Evolutionary conservation across 1,140 invertebrate genomes (phyloP).

Genomic region (Pseudomyrmex concolor): DNA sequence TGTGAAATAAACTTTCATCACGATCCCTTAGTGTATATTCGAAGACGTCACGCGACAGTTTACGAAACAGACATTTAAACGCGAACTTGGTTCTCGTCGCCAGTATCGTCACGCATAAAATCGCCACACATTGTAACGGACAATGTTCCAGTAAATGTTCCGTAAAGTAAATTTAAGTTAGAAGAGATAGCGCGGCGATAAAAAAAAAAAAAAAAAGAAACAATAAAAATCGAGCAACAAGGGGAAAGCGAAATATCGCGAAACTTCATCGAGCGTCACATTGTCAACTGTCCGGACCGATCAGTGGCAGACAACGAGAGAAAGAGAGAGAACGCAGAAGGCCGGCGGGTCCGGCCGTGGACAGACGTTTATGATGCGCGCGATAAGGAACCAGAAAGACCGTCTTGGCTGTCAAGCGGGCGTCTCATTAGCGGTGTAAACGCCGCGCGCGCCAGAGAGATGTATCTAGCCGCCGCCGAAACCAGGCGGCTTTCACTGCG

Average conservation of each 20-base stretch:
- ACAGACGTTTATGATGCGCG: conserved; percentile 74
- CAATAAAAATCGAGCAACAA: neutral
- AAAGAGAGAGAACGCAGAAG: conserved; percentile 42
- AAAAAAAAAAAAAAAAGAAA: neutral
- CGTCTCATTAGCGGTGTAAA: conserved; percentile 80
- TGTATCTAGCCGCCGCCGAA: conserved; percentile 68
- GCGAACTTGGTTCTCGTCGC: neutral
- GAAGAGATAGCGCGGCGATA: neutral
- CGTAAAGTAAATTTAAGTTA: neutral
- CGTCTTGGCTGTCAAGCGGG: conserved; percentile 73
- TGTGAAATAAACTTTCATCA: conserved; percentile 15
- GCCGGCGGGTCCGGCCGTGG: neutral
- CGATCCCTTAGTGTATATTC: neutral
- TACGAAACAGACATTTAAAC: neutral
- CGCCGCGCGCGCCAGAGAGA: conserved; percentile 42
- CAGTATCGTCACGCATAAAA: no score
- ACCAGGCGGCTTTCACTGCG: conserved; percentile 69
- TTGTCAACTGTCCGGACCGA: conserved; percentile 30
- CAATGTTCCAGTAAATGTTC: neutral
- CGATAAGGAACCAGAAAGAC: conserved; percentile 73
- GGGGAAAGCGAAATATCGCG: conserved; percentile 58
- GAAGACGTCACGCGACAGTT: conserved; percentile 4
- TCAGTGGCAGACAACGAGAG: conserved; percentile 4
- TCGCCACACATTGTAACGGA: neutral
- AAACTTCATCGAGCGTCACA: conserved; percentile 60